Evolutionary conservation across 2,888 invertebrate species (phyloP), one percentile per base, ranked within the genome.

Genomic region (Drosophila parthenogenetica): DNA sequence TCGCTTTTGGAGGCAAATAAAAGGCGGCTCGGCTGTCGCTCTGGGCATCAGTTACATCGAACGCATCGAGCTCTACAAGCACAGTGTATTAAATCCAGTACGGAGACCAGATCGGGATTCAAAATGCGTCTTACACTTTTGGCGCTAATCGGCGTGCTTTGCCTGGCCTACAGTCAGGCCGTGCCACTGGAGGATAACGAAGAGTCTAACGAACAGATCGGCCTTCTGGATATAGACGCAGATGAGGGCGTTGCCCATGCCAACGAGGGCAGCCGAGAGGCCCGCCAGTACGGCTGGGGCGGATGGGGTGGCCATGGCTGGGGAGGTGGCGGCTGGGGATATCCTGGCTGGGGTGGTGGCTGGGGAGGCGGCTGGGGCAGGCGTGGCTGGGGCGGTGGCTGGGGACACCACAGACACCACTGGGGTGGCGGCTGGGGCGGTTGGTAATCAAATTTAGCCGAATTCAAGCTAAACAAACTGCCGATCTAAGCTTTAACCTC

Each of bases 141-240:
- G 63, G 53, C 74, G 5, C 19, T 79, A 22, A 37, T 79, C 14
- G 60, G 67, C 11, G 19, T 68, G 1, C 13, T 81, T 42, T 71
- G 64, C 35, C 42, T 79, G 46, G 71, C 74, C 64, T 72, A 11
- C 19, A 49, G 57, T 11, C 49, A 49, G 35, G 57, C 40, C 16
- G 2, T 39, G 39, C 5, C 50, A 3, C 10, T 43, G 43, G 45
- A 45, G 39, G 54, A 49, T n/a, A 32, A 16, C 14, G 17, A 16
- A 29, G 8, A 29, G 29, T 5, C 22, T 22, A 29, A 2, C 13
- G 7, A n/a, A 1, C 46, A 37, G 58, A 48, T 39, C 48, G 48
- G 37, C 3, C 37, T 58, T 11, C 16, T 48, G 37, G 57, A 57
- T 25, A 16, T 46, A 2, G 57, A 35, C 13, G 57, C 35, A 11